These are phyloP conservation scores for Dryobota labecula DNA, from an alignment of 2,888 invertebrate species.

Conservation along the genomic window DNA sequence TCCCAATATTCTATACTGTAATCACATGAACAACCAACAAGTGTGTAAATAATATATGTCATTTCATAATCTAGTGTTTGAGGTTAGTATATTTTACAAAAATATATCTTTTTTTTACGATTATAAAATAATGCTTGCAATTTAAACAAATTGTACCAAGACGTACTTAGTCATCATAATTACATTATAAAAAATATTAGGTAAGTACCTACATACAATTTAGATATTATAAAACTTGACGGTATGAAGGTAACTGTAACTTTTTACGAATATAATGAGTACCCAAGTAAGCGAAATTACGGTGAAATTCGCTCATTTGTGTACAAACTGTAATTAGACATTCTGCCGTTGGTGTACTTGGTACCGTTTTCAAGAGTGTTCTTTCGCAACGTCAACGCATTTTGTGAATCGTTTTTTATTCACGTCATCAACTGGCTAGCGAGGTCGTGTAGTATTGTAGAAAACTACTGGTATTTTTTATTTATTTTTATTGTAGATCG, in stretches of 20 bases:
- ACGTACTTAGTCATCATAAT: background rate
- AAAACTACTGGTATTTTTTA: slow-evolving; percentile 29
- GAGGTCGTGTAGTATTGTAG: slow-evolving; percentile 40
- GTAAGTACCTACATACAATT: background rate
- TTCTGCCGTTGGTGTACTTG: slow-evolving; percentile 1
- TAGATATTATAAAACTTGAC: background rate
- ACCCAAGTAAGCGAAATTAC: slow-evolving; percentile 12
- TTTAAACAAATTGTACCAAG: background rate
- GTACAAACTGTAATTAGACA: slow-evolving; percentile 28
- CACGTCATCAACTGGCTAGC: slow-evolving; percentile 64
- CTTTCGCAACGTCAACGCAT: slow-evolving; percentile 69
- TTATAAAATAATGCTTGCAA: background rate
- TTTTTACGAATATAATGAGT: slow-evolving; percentile 1
- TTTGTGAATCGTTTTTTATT: slow-evolving; percentile 66
- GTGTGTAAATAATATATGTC: too few species aligned
- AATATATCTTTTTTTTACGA: background rate
- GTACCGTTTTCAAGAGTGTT: slow-evolving; percentile 34
- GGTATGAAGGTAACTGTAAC: slow-evolving; percentile 1
- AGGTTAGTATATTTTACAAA: background rate
- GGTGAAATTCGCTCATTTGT: slow-evolving; percentile 24
- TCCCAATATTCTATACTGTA: background rate
- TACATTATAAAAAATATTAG: background rate
- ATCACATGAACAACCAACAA: background rate
- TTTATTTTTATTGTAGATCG: too few species aligned
- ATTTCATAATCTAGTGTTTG: background rate